Evolutionary conservation across 2,888 invertebrate genomes (phyloP).

Genomic region (Chalcosyrphus nemorum): DNA sequence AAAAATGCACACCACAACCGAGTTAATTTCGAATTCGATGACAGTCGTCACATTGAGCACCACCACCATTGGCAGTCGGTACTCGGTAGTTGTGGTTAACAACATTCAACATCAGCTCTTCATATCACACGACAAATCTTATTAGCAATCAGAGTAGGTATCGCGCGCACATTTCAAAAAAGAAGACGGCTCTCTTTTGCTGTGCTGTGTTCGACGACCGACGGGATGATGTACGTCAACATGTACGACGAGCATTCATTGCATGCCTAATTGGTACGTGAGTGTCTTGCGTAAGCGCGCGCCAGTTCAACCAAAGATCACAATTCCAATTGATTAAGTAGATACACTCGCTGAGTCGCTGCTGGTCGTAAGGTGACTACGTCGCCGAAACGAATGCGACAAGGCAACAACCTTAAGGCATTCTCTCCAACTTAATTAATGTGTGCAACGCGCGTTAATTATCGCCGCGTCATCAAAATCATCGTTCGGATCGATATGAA

Average conservation of each 20-base stretch:
- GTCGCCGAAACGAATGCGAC: neutral
- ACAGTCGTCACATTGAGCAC: slow-evolving; percentile 48
- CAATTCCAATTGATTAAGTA: slow-evolving; percentile 33
- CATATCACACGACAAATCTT: slow-evolving; percentile 65
- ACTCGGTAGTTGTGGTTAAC: slow-evolving; percentile 47
- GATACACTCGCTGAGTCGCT: too few relatives aligned
- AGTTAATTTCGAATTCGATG: slow-evolving; percentile 71
- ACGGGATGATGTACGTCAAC: slow-evolving; percentile 36
- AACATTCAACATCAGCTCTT: slow-evolving; percentile 58
- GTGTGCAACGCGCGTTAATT: slow-evolving; percentile 67
- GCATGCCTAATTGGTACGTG: slow-evolving; percentile 72
- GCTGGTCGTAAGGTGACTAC: slow-evolving; percentile 45
- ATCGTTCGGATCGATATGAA: slow-evolving; percentile 56
- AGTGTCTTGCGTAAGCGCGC: slow-evolving; percentile 48
- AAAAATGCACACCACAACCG: slow-evolving; percentile 8
- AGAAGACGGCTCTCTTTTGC: neutral
- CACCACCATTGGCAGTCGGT: slow-evolving; percentile 28
- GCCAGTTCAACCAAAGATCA: slow-evolving; percentile 36
- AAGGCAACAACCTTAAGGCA: slow-evolving; percentile 40
- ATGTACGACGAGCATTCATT: slow-evolving; percentile 62
- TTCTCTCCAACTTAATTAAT: slow-evolving; percentile 38
- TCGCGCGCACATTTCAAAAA: neutral
- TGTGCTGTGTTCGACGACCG: neutral
- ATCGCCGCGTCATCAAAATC: slow-evolving; percentile 52
- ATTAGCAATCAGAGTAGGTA: slow-evolving; percentile 49